Conservation (phyloP, 2,888 invertebrate species). For the Thumatha senex region DNA sequence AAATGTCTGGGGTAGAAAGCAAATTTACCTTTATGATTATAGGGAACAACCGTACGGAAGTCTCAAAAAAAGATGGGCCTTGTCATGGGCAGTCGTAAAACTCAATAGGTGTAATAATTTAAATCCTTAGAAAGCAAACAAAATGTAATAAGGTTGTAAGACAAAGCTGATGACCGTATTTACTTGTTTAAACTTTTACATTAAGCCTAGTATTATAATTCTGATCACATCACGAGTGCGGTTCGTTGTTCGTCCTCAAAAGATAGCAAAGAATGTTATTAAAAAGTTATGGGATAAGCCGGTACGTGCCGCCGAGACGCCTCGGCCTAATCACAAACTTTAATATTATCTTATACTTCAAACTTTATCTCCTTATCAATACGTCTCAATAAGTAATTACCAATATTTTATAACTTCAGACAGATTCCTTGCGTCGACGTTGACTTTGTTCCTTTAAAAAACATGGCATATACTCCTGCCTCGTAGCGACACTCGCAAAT, state of each 20-base stretch:
- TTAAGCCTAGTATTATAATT: conserved; percentile 60
- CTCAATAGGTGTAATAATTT: not conserved
- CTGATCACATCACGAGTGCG: conserved; percentile 69
- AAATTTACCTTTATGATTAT: no score
- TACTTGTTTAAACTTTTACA: conserved; percentile 63
- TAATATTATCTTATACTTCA: conserved; percentile 67
- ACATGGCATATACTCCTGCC: conserved; percentile 29
- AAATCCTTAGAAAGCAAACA: conserved; percentile 1
- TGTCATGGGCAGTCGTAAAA: no score
- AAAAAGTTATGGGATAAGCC: conserved; percentile 80
- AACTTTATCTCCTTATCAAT: conserved; percentile 39
- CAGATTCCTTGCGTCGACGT: conserved; percentile 5
- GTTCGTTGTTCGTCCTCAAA: conserved; percentile 65
- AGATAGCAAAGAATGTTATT: conserved; percentile 76
- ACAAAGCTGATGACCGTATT: conserved; percentile 33
- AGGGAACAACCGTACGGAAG: no score
- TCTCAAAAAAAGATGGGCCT: no score
- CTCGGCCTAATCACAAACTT: conserved; percentile 73
- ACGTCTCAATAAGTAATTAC: conserved; percentile 24
- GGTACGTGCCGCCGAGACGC: conserved; percentile 58
- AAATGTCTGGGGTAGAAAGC: no score
- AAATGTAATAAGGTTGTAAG: conserved; percentile 17
- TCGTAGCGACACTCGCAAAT: conserved; percentile 35
- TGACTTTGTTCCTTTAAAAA: conserved; percentile 22
- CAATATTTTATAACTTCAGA: conserved; percentile 7